Evolutionary conservation across 1,140 invertebrate species (phyloP).

Genomic region (Chymomyza costata): DNA sequence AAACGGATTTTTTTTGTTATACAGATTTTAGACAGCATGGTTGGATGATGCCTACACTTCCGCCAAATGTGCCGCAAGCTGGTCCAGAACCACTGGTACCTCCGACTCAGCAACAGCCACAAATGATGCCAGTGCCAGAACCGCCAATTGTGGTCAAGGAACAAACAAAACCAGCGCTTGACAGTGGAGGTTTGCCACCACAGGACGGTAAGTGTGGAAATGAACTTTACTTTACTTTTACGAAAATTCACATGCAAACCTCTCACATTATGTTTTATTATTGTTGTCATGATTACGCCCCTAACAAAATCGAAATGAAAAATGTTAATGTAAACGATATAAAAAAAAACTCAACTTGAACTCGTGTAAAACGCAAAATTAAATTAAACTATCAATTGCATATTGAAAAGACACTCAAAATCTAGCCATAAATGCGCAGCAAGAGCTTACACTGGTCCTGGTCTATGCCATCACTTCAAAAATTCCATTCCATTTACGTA

Average conservation of each 20-base stretch:
- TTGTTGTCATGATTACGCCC: slow-evolving; percentile 62
- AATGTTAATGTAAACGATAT: no score
- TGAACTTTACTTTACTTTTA: slow-evolving; percentile 45
- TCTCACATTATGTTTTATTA: slow-evolving; percentile 70
- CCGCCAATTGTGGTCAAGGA: slow-evolving; percentile 27
- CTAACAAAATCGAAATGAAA: slow-evolving; percentile 28
- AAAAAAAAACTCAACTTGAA: slow-evolving; percentile 19
- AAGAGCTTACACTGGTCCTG: slow-evolving; percentile 22
- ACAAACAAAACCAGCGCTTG: slow-evolving; percentile 37
- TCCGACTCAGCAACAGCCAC: slow-evolving; percentile 21
- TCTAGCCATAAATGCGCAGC: slow-evolving; percentile 35
- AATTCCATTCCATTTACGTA: slow-evolving; percentile 30
- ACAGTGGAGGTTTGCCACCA: slow-evolving; percentile 57
- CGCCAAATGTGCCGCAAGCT: slow-evolving; percentile 22
- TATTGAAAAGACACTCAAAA: slow-evolving; percentile 45
- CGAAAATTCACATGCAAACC: slow-evolving; percentile 68
- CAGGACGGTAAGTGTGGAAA: slow-evolving; percentile 65
- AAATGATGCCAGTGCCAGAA: slow-evolving; percentile 4
- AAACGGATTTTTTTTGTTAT: no score
- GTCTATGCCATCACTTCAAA: slow-evolving; percentile 26
- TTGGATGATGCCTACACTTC: slow-evolving; percentile 47
- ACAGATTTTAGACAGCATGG: slow-evolving; percentile 60
- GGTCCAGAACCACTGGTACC: slow-evolving; percentile 20
- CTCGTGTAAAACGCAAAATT: slow-evolving; percentile 17
- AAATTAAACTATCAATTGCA: no score